Evolutionary conservation across 2,888 invertebrate genomes (phyloP).

Genomic region (Itoplectis maculator): DNA sequence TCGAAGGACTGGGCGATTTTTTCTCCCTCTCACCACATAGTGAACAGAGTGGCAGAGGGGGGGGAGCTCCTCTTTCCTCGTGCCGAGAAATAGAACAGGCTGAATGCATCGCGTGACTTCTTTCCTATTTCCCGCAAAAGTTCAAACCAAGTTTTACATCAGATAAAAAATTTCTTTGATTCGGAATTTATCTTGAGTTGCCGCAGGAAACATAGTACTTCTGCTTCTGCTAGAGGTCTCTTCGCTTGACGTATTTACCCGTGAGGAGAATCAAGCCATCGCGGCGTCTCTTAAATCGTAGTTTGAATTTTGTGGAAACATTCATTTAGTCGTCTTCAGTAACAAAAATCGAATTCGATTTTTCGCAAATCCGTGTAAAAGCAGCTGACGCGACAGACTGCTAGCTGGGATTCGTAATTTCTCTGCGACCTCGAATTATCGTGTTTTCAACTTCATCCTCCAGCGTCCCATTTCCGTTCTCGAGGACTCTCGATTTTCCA

Average conservation of each 20-base stretch:
- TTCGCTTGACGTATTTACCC: not conserved
- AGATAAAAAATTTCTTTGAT: constrained; percentile 52
- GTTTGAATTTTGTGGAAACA: not conserved
- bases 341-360: not conserved
- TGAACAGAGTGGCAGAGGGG: no score
- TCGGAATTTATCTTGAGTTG: constrained; percentile 15
- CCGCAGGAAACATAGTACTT: constrained; percentile 10
- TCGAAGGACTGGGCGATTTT: constrained; percentile 50
- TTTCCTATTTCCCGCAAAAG: constrained; percentile 34
- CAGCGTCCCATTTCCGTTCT: not conserved
- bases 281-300: not conserved
- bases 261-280: not conserved
- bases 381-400: not conserved
- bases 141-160: constrained; percentile 45
- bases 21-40: not conserved
- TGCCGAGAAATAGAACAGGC: constrained; percentile 20
- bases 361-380: not conserved
- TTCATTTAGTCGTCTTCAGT: no score
- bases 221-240: not conserved
- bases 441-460: not conserved
- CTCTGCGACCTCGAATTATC: not conserved
- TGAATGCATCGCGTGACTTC: constrained; percentile 34
- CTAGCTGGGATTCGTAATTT: not conserved
- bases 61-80: not conserved
- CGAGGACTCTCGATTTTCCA: not conserved